phyloP scores from a whole-genome alignment of 2,888 invertebrate species.

The Euclidia mi region DNA sequence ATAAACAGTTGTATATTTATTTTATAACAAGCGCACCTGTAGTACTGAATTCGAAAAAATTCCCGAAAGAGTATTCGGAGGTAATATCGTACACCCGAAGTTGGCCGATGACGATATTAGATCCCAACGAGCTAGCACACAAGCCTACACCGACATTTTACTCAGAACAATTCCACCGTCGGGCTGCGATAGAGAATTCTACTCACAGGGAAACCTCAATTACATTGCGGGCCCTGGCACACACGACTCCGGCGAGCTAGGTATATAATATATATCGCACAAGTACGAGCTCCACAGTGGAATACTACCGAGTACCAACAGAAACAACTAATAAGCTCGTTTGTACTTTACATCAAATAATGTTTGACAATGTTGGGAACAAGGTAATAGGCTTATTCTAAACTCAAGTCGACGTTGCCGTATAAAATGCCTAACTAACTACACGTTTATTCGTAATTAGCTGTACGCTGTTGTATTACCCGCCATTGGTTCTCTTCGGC shows the following conservation, averaged over 20 bases:
- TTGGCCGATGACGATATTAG: constrained; percentile 11
- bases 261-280: neutral
- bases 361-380: constrained; percentile 23
- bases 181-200: constrained; percentile 4
- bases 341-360: constrained; percentile 27
- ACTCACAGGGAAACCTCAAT: constrained; percentile 7
- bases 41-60: constrained; percentile 5
- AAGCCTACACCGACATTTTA: constrained; percentile 4
- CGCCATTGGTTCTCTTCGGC: too few species aligned
- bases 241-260: neutral
- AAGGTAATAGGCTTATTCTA: constrained; percentile 35
- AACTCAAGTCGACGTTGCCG: constrained; percentile 26
- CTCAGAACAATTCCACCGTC: neutral
- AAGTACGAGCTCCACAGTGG: constrained; percentile 1
- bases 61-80: constrained; percentile 6
- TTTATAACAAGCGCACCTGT: constrained; percentile 4
- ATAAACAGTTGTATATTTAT: constrained; percentile 8
- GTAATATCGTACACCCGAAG: constrained; percentile 14
- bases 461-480: too few species aligned
- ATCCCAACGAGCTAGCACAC: constrained; percentile 9
- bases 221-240: constrained; percentile 5
- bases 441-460: too few species aligned
- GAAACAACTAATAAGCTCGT: constrained; percentile 20
- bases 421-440: constrained; percentile 40
- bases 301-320: constrained; percentile 6